A percentile compares a stretch with the other conserved stretches of the same genome.
These are phyloP conservation scores for Cheiracanthium punctorium DNA, from an alignment of 2,888 invertebrate species.

Conservation along the genomic window DNA sequence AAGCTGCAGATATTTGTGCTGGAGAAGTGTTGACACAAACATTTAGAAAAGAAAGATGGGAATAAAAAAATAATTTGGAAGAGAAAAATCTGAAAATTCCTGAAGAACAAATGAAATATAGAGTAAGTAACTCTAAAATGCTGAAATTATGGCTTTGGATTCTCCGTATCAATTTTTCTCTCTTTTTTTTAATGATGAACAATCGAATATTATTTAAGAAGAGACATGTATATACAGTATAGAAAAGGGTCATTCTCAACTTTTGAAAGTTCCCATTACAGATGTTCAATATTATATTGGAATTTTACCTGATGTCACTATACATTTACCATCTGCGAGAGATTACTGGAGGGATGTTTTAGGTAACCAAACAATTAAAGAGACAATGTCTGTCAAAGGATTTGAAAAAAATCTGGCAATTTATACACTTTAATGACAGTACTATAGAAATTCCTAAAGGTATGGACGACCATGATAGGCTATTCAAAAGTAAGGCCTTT, in stretches of 20 bases:
- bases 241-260: not conserved
- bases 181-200: not conserved
- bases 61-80: not conserved
- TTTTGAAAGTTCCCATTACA: not conserved
- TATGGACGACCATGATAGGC: too few species aligned
- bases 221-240: not conserved
- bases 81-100: constrained; percentile 1
- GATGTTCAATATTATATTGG: constrained; percentile 8
- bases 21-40: not conserved
- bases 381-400: too few species aligned
- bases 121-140: not conserved
- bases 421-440: too few species aligned
- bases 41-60: not conserved
- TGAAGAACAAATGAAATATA: not conserved
- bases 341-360: too few species aligned
- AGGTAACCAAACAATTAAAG: too few species aligned
- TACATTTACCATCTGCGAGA: too few species aligned
- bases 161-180: constrained; percentile 19
- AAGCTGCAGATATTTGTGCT: constrained; percentile 1
- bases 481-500: too few species aligned
- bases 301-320: too few species aligned
- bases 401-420: too few species aligned
- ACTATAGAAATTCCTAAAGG: too few species aligned
- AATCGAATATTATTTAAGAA: not conserved
- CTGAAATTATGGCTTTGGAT: constrained; percentile 19